phyloP scores from a whole-genome alignment of 2,113 vertebrate species.

The Morphnarchus princeps region DNA sequence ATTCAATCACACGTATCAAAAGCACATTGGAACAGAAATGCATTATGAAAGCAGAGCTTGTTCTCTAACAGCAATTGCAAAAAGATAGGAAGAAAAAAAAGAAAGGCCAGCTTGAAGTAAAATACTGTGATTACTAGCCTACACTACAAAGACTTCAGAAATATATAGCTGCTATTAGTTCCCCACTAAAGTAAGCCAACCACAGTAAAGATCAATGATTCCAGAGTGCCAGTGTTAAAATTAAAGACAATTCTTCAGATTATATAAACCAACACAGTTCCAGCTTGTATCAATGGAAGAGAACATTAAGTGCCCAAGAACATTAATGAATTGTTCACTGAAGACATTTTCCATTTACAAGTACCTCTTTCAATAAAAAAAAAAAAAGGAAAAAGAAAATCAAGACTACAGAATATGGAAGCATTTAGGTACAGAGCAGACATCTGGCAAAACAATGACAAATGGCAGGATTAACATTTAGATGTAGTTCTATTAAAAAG shows the following conservation, averaged over 20 bases:
- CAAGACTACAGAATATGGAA: not conserved
- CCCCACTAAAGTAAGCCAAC: not conserved
- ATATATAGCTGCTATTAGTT: not conserved
- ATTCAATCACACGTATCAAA: not conserved
- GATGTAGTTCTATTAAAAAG: not conserved
- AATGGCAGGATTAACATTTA: conserved; percentile 5
- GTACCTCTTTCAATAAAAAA: not conserved
- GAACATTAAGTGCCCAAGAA: not conserved
- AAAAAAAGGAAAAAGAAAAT: not conserved
- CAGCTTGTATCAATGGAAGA: not conserved
- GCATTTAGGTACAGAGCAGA: not conserved
- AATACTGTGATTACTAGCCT: not conserved
- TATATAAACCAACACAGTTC: not conserved
- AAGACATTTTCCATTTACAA: not conserved
- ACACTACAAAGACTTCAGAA: not conserved
- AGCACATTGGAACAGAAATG: not conserved
- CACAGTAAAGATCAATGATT: not conserved
- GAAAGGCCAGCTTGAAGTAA: not conserved
- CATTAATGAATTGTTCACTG: not conserved
- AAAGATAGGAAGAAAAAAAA: not conserved
- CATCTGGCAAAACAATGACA: not conserved
- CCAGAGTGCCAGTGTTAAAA: not conserved
- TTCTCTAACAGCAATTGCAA: not conserved
- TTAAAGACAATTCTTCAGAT: not conserved
- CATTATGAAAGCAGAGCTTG: not conserved